Evolutionary conservation across 2,113 vertebrate species (phyloP), one percentile per base, ranked within the genome.

Genomic region (Ceratotherium simum): DNA sequence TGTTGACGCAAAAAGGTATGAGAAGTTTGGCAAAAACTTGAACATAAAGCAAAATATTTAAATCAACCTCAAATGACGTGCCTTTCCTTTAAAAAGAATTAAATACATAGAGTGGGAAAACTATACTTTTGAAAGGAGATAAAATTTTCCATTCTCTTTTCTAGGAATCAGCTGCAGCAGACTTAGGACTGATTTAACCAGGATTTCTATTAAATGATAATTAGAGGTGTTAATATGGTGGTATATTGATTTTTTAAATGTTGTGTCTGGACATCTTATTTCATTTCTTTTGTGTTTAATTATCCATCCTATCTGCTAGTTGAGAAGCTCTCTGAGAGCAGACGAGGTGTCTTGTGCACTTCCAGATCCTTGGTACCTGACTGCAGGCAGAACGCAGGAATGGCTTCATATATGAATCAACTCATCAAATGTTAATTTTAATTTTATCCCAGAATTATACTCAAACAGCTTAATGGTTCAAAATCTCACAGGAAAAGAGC

Each of bases 81-180:
- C 56, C 51, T 82, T 90, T 96, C 48, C 60, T 95, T 64, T 76
- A 56, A 56, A 94, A 78, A 39, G 46, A 81, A 51, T 83, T 90
- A 23, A 90, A 64, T 80, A 13, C 54, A 25, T 36, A 76, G 48
- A 82, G 51, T 84, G 29, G 33, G 17, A 79, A 95, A 82, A 29
- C 13, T 25, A 3, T 13, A 33, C 13, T 75, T 96, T 81, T 31
- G 18, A 14, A 80, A 93, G 62, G 31, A 14, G 18, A 70, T 56
- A 48, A 69, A 75, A 36, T 46, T 84, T 78, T 51, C 6, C 14
- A 51, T 75, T 36, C 29, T 73, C 39, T 29, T 85, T 85, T 54
- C 36, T 39, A 65, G 9, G 31, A 7, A 46, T 79, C 56, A 60
- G 7, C 42, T 60, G 27, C 23, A n/a, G 36, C 54, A 17, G 25